Evolutionary conservation across 2,888 invertebrate species (phyloP).

Genomic region (Tholera decimalis): DNA sequence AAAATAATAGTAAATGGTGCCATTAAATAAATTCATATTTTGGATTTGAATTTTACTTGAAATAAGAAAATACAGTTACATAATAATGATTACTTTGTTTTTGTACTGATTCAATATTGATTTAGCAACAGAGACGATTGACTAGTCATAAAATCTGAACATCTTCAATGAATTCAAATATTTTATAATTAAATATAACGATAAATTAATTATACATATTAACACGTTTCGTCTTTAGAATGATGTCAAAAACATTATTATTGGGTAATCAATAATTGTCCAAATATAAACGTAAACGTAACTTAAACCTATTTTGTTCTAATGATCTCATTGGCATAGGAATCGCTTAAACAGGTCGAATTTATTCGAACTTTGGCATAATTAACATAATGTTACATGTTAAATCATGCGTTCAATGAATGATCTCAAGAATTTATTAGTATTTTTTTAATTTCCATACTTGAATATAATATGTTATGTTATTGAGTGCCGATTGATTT

Average conservation of each 20-base stretch:
- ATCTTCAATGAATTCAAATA: constrained; percentile 20
- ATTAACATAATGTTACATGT: constrained; percentile 47
- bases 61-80: neutral
- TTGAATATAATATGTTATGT: constrained; percentile 7
- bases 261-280: constrained; percentile 27
- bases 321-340: constrained; percentile 59
- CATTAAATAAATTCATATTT: no score
- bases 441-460: neutral
- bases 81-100: no score
- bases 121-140: neutral
- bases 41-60: no score
- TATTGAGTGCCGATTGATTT: neutral
- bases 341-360: constrained; percentile 38
- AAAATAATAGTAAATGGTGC: no score
- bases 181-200: constrained; percentile 3
- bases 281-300: constrained; percentile 11
- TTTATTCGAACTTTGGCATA: constrained; percentile 46
- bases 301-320: constrained; percentile 23
- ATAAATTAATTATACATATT: constrained; percentile 8
- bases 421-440: constrained; percentile 35
- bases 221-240: constrained; percentile 1
- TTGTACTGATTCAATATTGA: constrained; percentile 1
- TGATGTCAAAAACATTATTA: constrained; percentile 21
- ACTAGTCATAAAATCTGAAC: neutral
- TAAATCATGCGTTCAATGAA: constrained; percentile 34